These are phyloP conservation scores for Caenorhabditis wallacei DNA, from an alignment of 2,888 invertebrate species.

Conservation along the genomic window DNA sequence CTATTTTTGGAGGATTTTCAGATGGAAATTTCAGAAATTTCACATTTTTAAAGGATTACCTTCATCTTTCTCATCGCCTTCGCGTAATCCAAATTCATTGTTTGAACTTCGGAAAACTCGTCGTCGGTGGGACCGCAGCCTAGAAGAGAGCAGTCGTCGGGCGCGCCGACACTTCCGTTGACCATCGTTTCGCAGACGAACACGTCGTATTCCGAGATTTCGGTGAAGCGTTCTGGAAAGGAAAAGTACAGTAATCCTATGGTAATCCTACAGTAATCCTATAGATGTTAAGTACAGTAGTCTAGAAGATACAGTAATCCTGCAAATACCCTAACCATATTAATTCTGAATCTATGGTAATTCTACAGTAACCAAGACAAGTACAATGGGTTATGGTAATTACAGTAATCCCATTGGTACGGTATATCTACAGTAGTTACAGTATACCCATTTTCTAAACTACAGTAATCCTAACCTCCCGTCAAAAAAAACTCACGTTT, in stretches of 20 bases:
- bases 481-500: constrained; percentile 70
- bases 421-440: not conserved
- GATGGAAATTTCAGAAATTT: not conserved
- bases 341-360: too few relatives aligned
- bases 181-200: constrained; percentile 86
- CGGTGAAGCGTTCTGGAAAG: constrained; percentile 91
- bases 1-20: too few relatives aligned
- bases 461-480: not conserved
- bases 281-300: too few relatives aligned
- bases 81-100: constrained; percentile 62
- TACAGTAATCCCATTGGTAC: not conserved
- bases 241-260: not conserved
- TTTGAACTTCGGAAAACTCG: constrained; percentile 35
- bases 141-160: constrained; percentile 49
- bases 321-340: too few relatives aligned
- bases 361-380: too few relatives aligned
- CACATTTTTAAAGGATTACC: constrained; percentile 34
- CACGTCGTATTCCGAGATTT: constrained; percentile 93
- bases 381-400: not conserved
- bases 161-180: constrained; percentile 65
- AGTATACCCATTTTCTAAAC: not conserved
- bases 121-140: constrained; percentile 9
- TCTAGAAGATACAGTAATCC: too few relatives aligned
- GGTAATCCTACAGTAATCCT: not conserved
- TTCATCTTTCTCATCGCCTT: constrained; percentile 59